Evolutionary conservation across 2,888 invertebrate species (phyloP).

Genomic region (Anticlea derivata): DNA sequence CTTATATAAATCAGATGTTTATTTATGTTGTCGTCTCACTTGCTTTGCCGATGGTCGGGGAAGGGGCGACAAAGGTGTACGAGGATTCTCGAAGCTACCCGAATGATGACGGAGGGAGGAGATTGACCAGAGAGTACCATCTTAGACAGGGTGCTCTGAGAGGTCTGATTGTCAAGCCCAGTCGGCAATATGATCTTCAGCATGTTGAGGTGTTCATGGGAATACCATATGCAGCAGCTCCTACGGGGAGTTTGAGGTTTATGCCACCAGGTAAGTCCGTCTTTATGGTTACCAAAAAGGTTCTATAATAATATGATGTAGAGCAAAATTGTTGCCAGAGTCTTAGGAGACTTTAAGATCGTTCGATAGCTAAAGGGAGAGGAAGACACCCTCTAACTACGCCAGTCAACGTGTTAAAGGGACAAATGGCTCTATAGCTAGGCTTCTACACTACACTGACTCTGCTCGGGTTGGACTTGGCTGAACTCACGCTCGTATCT

Average conservation of each 20-base stretch:
- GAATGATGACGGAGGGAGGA: slow-evolving; percentile 63
- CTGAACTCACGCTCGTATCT: no score
- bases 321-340: no score
- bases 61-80: slow-evolving; percentile 64
- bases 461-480: no score
- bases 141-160: slow-evolving; percentile 87
- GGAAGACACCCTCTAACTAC: no score
- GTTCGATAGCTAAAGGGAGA: no score
- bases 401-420: no score
- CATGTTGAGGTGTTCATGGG: slow-evolving; percentile 90
- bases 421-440: no score
- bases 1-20: slow-evolving; percentile 78
- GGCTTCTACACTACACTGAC: no score
- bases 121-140: slow-evolving; percentile 84
- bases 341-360: no score
- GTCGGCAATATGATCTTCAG: slow-evolving; percentile 84
- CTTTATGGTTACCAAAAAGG: neutral
- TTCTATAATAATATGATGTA: no score
- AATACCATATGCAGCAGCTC: slow-evolving; percentile 92
- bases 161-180: slow-evolving; percentile 87
- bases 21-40: slow-evolving; percentile 78
- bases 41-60: slow-evolving; percentile 70
- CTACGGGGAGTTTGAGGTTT: slow-evolving; percentile 89
- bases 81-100: slow-evolving; percentile 60
- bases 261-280: slow-evolving; percentile 89